Base-by-base conservation (phyloP, 2,113 vertebrate genomes). In the Apeltes quadracus region DNA sequence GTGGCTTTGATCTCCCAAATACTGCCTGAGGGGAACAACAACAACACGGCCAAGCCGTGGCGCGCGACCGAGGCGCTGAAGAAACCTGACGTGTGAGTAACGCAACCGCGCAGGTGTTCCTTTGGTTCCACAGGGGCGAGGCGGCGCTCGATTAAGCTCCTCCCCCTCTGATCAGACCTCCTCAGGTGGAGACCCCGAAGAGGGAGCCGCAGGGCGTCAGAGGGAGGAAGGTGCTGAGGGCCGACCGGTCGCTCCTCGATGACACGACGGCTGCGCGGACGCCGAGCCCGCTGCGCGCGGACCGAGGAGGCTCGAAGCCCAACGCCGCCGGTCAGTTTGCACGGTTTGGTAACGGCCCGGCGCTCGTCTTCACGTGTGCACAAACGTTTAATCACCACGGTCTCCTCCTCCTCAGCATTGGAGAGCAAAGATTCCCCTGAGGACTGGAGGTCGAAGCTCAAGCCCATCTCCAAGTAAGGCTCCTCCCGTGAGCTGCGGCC, bases 391-490 rank as follows among this genome's bases (percentile, higher is more conserved):
- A 32, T 32, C 32, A 7, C 7, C 32, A 0, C 6, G 2, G 32
- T 34, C 32, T 34, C 32, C 32, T 34, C 32, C 32, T 44, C 57
- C 43, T 0, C 44, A 76, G 76, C 54, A 25, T 68, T 76, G 84
- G 90, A 88, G 34, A 82, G 51, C 32, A 27, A 25, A 0, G 89
- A 80, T 1, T 72, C 87, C 22, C 97, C 96, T 0, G 88, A 91
- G 5, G 94, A 92, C 2, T 98, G 98, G 97, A 94, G 96, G 77
- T 89, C 93, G 0, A 94, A n/a, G 14, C 72, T 98, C 79, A 98
- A 95, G 72, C 95, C 96, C 0, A 77, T 97, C 69, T 74, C 88
- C 25, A 93, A 70, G 91, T 97, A 94, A 94, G 96, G 71, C 43
- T 5, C 5, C 3, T 32, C 5, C 29, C 3, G 5, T 32, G 3